Evolutionary conservation across 2,888 invertebrate species (phyloP), one percentile per base, ranked within the genome.

Genomic region (Dasypogon diadema): DNA sequence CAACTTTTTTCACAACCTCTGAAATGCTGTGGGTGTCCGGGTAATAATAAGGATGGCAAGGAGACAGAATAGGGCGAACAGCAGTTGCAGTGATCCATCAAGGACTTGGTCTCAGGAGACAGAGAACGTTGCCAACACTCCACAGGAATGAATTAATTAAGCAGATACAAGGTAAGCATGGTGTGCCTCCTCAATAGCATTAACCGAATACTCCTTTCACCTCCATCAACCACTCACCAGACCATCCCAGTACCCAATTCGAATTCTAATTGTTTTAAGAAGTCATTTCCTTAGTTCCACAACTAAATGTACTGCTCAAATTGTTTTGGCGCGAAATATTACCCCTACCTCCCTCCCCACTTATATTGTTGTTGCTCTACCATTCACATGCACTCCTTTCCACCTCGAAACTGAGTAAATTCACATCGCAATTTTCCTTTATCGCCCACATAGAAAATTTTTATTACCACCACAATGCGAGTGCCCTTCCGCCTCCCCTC

Each of bases 401-500:
- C n/a, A n/a, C n/a, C n/a, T n/a, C n/a, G 18, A 54, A 54, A 54
- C 6, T 54, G 54, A 34, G 24, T n/a, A 65, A 3, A 65, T 65
- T 42, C 65, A 65, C 37, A 65, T 46, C 21, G 42, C 65, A 42
- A 65, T 65, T 65, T 65, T 42, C 65, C 65, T 34, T 12, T 37
- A 37, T 37, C 63, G n/a, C 46, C 14, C 3, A 10, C 65, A 1
- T 8, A 65, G 22, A 6, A 46, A 65, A 46, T 37, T 56, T 37
- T 21, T 65, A 46, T 65, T 42, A 42, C 18, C 21, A 14, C 3
- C 37, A 37, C 5, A 3, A 37, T 21, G 12, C 54, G 42, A 2
- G 2, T 12, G 42, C 42, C 42, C 12, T 42, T 30, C 8, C 30
- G 3, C 30, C 30, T 30, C 10, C 12, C 42, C 12, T 42, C 42